Base-by-base conservation (phyloP, 2,797 vertebrate species). In the Calcarius lapponicus region DNA sequence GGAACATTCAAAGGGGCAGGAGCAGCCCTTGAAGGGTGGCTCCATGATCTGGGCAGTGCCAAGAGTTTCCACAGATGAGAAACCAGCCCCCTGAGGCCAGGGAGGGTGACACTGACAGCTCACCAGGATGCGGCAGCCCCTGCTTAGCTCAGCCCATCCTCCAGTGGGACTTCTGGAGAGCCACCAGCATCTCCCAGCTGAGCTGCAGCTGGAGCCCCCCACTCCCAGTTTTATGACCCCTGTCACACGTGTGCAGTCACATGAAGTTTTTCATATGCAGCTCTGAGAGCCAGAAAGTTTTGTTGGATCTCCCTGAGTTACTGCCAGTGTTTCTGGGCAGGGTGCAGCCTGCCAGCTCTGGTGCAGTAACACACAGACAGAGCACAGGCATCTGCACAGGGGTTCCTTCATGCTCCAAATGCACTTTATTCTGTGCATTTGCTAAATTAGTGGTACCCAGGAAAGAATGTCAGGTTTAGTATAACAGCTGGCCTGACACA, bases 61-160 rank as follows among this genome's bases (percentile, higher is more conserved):
- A 1, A 69, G 47, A 66, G 38, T 10, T 58, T 34, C 62, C 3
- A 1, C 0, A 0, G 67, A n/a, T 0, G 3, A 80, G 67, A 40
- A 80, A 47, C 9, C 67, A 88, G 3, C 7, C 18, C 61, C 2
- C 24, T 5, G 36, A 70, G 19, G 38, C 57, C 6, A 3, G 0
- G 1, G 12, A 81, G 22, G 18, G 51, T n/a, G 75, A 26, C 38
- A 16, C 9, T 60, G 69, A 25, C 28, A 48, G 36, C 48, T 36
- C 53, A 36, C 2, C 3, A 40, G 51, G 36, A 76, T 17, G 48
- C 11, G 48, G 42, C 53, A 85, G 82, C 47, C 15, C 29, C 0
- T 20, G 45, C 38, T 75, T 31, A 89, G 56, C 48, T 43, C 15
- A 25, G 58, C 29, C 13, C 67, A 29, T 40, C 56, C 31, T 85